Evolutionary conservation across 2,888 invertebrate species (phyloP).

Genomic region (Therioaphis trifolii): DNA sequence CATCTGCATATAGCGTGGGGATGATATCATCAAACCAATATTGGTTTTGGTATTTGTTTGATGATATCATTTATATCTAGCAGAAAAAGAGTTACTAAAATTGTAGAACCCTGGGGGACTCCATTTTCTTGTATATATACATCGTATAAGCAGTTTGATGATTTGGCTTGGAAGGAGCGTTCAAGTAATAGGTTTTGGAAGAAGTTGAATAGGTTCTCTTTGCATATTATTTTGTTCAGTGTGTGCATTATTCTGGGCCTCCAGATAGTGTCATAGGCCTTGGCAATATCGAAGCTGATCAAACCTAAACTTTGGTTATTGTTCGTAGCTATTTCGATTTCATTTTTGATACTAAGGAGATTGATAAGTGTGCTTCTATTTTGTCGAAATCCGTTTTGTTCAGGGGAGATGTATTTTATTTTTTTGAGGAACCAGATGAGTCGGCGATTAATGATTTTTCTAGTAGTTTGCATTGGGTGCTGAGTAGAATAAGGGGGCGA

Average conservation of each 20-base stretch:
- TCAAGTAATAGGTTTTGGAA: constrained; percentile 8
- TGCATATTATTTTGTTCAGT: constrained; percentile 9
- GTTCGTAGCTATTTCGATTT: not conserved
- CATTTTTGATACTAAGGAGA: not conserved
- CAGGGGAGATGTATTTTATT: not conserved
- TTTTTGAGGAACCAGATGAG: constrained; percentile 11
- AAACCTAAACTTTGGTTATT: constrained; percentile 1
- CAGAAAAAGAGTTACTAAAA: constrained; percentile 24
- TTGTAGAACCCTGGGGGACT: constrained; percentile 23
- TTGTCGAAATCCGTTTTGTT: constrained; percentile 2
- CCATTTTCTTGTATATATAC: constrained; percentile 18
- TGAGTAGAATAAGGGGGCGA: constrained; percentile 2
- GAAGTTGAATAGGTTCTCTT: constrained; percentile 32
- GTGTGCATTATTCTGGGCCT: constrained; percentile 37
- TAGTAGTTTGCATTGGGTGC: constrained; percentile 19
- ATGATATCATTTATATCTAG: constrained; percentile 4
- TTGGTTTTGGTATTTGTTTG: constrained; percentile 23
- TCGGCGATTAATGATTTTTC: constrained; percentile 15
- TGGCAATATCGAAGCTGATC: constrained; percentile 20
- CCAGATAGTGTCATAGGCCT: constrained; percentile 20
- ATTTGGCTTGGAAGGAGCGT: constrained; percentile 24
- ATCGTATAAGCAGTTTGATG: constrained; percentile 16
- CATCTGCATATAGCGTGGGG: not conserved
- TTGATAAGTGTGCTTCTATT: constrained; percentile 9
- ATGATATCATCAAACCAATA: no score